A percentile compares a stretch with the other conserved stretches of the same genome.
phyloP scores from a whole-genome alignment of 2,113 vertebrate species.

The Hemiscyllium ocellatum region DNA sequence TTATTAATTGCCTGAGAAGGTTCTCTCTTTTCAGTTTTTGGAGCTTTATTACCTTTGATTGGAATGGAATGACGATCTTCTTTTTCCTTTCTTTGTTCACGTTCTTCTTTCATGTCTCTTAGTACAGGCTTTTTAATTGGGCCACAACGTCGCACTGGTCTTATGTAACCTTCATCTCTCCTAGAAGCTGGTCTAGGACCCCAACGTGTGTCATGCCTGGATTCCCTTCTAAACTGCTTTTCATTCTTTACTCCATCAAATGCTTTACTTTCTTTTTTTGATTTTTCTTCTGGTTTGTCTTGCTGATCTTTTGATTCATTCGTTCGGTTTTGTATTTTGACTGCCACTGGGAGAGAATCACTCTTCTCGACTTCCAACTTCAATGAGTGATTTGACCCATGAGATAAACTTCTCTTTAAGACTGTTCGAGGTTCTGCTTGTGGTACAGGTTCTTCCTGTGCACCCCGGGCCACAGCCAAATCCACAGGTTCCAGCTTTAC shows the following conservation, averaged over 20 bases:
- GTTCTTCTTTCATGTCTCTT: constrained; percentile 94
- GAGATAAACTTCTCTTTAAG: constrained; percentile 77
- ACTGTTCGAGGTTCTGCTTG: constrained; percentile 63
- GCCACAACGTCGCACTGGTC: constrained; percentile 83
- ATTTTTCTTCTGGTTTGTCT: constrained; percentile 72
- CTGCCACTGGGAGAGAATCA: constrained; percentile 56
- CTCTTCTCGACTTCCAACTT: constrained; percentile 79
- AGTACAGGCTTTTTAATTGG: constrained; percentile 96
- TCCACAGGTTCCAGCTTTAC: constrained; percentile 65
- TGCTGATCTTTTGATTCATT: constrained; percentile 62
- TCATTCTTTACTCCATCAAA: constrained; percentile 75
- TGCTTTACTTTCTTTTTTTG: constrained; percentile 68
- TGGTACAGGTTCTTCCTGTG: constrained; percentile 65
- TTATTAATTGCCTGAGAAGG: constrained; percentile 37
- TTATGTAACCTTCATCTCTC: constrained; percentile 77
- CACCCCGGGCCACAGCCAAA: constrained; percentile 53
- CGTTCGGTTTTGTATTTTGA: constrained; percentile 56
- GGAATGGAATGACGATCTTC: constrained; percentile 62
- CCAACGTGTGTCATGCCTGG: constrained; percentile 89
- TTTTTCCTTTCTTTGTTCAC: constrained; percentile 83
- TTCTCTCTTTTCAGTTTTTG: constrained; percentile 67
- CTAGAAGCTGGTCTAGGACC: constrained; percentile 74
- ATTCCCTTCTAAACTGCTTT: constrained; percentile 69
- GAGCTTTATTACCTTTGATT: constrained; percentile 67
- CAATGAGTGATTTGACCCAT: constrained; percentile 74